A percentile compares a stretch with the other conserved stretches of the same genome.
These are phyloP conservation scores for Cryptocheilus praepositus DNA, from an alignment of 2,888 invertebrate genomes.

Conservation along the genomic window DNA sequence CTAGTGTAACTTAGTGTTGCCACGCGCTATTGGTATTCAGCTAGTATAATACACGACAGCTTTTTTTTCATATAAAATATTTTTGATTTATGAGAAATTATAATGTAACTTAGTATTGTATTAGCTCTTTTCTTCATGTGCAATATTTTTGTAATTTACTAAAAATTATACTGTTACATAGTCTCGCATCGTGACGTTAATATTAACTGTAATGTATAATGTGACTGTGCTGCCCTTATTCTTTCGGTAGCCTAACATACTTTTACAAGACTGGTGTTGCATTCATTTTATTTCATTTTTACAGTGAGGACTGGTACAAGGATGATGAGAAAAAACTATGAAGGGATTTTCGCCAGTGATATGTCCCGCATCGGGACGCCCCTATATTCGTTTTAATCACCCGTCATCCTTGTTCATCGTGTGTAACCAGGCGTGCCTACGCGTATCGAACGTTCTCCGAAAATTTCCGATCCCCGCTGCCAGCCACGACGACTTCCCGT, in stretches of 20 bases:
- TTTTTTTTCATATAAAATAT: not conserved
- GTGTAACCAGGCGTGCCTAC: slow-evolving; percentile 32
- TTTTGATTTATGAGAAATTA: not conserved
- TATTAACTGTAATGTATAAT: no score
- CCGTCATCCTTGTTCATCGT: slow-evolving; percentile 49
- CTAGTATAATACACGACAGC: no score
- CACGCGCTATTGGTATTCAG: no score
- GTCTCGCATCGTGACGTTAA: no score
- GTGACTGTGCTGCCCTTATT: no score
- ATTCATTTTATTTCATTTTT: slow-evolving; percentile 16
- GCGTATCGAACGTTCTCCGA: slow-evolving; percentile 53
- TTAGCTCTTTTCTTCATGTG: no score
- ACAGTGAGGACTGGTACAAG: slow-evolving; percentile 92
- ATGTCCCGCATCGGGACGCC: slow-evolving; percentile 74
- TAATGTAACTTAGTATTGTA: no score
- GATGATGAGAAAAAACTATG: slow-evolving; percentile 80
- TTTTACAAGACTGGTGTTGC: not conserved
- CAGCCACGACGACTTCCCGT: not conserved
- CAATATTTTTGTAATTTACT: no score
- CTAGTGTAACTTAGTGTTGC: no score
- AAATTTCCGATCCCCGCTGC: slow-evolving; percentile 55
- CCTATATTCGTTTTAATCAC: slow-evolving; percentile 41
- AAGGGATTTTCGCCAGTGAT: slow-evolving; percentile 51
- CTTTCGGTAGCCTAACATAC: no score
- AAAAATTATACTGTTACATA: no score